Conservation (phyloP, 2,797 vertebrate species). For the Menidia menidia region DNA sequence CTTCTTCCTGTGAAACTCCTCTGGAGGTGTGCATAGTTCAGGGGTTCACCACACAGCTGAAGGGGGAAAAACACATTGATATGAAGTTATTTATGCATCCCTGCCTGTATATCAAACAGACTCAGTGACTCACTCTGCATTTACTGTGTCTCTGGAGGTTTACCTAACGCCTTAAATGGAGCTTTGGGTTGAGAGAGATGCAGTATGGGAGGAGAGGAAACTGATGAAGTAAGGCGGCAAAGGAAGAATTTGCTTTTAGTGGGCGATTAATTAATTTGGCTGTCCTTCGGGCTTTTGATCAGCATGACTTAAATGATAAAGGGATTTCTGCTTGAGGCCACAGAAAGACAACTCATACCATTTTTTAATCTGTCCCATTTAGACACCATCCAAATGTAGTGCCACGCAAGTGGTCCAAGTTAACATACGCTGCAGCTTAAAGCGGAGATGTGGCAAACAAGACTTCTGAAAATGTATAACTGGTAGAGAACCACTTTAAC, state of each 20-base stretch:
- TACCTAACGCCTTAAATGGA: conserved; percentile 50
- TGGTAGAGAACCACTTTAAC: neutral
- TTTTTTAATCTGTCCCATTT: conserved; percentile 38
- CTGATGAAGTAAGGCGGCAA: conserved; percentile 13
- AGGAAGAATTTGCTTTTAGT: conserved; percentile 24
- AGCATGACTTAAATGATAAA: conserved; percentile 55
- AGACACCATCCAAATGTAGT: conserved; percentile 42
- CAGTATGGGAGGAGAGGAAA: conserved; percentile 26
- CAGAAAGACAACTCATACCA: conserved; percentile 43
- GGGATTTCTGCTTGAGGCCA: conserved; percentile 41
- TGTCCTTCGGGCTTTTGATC: conserved; percentile 47
- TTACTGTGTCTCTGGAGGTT: conserved; percentile 42
- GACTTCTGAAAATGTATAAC: conserved; percentile 28
- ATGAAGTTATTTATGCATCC: conserved; percentile 21
- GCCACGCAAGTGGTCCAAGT: conserved; percentile 29
- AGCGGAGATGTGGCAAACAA: conserved; percentile 4
- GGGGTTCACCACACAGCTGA: conserved; percentile 12
- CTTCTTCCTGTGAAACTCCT: conserved; percentile 8
- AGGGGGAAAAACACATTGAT: neutral
- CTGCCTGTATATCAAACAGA: conserved; percentile 25
- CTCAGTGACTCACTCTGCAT: conserved; percentile 29
- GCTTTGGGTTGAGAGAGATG: conserved; percentile 22
- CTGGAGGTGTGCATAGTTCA: conserved; percentile 4
- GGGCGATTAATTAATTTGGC: conserved; percentile 53
- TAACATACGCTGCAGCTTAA: conserved; percentile 18